Conservation (phyloP, 2,888 invertebrate genomes). For the Sphaerophoria taeniata region DNA sequence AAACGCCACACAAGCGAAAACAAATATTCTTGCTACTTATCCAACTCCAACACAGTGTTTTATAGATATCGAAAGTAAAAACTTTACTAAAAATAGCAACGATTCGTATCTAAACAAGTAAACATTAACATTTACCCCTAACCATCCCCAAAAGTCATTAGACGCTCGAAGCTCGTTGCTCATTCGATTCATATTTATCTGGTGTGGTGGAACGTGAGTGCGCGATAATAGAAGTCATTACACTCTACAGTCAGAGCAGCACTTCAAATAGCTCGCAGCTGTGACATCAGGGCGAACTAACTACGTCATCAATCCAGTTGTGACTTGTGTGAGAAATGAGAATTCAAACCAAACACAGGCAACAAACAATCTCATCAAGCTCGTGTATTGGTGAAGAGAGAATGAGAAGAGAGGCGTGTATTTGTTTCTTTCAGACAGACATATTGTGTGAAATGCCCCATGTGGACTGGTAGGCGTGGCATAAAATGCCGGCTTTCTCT, state of each 20-base stretch:
- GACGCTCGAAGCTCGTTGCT: too few species aligned
- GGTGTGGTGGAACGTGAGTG: background rate
- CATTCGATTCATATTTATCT: too few species aligned
- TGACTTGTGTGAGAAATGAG: too few species aligned
- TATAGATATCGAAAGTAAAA: conserved; percentile 33
- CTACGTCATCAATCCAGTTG: conserved; percentile 57
- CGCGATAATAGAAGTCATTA: conserved; percentile 54
- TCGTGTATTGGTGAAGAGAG: background rate
- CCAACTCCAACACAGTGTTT: background rate
- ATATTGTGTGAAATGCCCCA: conserved; percentile 3
- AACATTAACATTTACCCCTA: conserved; percentile 57
- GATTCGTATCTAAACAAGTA: too few species aligned
- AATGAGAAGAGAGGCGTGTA: conserved; percentile 49
- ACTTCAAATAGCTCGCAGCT: conserved; percentile 11
- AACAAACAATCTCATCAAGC: background rate
- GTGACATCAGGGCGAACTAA: conserved; percentile 18
- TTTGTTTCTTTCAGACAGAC: conserved; percentile 22
- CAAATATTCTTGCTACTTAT: background rate
- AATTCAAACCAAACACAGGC: background rate
- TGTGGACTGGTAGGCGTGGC: conserved; percentile 50
- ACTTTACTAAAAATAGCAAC: conserved; percentile 49
- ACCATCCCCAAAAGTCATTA: conserved; percentile 61
- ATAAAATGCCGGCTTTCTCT: conserved; percentile 46
- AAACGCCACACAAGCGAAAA: background rate
- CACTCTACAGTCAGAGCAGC: conserved; percentile 31